Conservation (phyloP, 2,888 invertebrate species). For the Drosophila leonis region DNA sequence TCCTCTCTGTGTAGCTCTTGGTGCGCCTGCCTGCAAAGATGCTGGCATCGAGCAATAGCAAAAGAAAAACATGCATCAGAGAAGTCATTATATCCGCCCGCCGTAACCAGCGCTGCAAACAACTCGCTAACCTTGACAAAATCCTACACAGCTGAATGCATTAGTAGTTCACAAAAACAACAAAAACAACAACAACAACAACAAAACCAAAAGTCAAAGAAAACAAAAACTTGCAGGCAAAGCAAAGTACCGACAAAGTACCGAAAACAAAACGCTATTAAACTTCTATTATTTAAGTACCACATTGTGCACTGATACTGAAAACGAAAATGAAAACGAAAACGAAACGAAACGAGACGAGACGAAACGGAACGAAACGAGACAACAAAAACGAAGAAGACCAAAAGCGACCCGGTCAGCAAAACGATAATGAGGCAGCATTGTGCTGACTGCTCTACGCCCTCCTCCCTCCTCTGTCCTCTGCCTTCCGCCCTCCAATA, state of each 20-base stretch:
- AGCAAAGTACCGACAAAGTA: conserved; percentile 66
- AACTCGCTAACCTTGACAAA: conserved; percentile 83
- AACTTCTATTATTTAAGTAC: conserved; percentile 83
- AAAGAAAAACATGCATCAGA: conserved; percentile 62
- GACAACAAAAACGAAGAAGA: conserved; percentile 46
- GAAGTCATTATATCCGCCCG: conserved; percentile 79
- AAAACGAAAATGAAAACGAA: conserved; percentile 64
- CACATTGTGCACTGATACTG: conserved; percentile 82
- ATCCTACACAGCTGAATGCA: conserved; percentile 84
- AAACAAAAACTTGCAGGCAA: conserved; percentile 68
- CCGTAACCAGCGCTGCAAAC: conserved; percentile 41
- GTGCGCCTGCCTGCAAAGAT: conserved; percentile 30
- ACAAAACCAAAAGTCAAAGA: conserved; percentile 29
- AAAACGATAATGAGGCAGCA: conserved; percentile 74
- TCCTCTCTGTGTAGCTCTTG: conserved; percentile 34
- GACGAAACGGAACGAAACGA: conserved; percentile 23
- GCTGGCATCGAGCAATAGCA: conserved; percentile 37
- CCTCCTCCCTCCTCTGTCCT: background rate
- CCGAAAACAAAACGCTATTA: conserved; percentile 78
- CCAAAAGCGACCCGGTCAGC: conserved; percentile 61
- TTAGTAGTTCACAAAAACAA: conserved; percentile 82
- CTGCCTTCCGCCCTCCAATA: conserved; percentile 7
- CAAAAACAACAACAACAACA: conserved; percentile 18
- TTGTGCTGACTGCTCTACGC: conserved; percentile 35
- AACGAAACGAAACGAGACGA: conserved; percentile 40